phyloP scores from a whole-genome alignment of 2,888 invertebrate species.

The Hypomecis punctinalis region DNA sequence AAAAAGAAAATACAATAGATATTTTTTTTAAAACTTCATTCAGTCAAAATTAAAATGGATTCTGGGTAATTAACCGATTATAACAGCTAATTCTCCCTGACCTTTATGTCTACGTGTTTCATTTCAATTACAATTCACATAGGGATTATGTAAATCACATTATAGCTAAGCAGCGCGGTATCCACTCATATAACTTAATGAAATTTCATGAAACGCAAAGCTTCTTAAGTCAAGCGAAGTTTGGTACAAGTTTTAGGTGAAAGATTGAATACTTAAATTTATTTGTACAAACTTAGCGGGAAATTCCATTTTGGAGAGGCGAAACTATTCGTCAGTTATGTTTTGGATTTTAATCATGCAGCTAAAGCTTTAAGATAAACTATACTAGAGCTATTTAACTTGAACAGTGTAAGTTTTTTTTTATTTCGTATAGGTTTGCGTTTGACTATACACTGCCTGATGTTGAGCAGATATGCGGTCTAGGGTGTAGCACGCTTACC shows the following conservation, averaged over 20 bases:
- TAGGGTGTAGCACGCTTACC: no score
- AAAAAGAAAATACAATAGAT: background rate
- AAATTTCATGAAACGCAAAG: slow-evolving; percentile 34
- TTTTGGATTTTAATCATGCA: slow-evolving; percentile 4
- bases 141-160: slow-evolving; percentile 26
- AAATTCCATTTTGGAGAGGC: slow-evolving; percentile 17
- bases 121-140: slow-evolving; percentile 18
- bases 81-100: slow-evolving; percentile 1
- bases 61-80: no score
- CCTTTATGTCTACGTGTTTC: background rate
- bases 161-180: slow-evolving; percentile 21
- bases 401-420: no score
- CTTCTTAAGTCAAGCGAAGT: slow-evolving; percentile 35
- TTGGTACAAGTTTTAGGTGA: slow-evolving; percentile 33
- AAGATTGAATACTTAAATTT: slow-evolving; percentile 36
- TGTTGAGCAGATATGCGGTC: no score
- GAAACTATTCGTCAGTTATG: slow-evolving; percentile 21
- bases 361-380: no score
- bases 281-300: slow-evolving; percentile 21
- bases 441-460: no score
- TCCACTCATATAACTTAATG: slow-evolving; percentile 29
- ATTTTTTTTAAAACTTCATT: no score
- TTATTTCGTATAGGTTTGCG: no score
- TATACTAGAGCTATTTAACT: no score
- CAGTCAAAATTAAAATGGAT: no score